Evolutionary conservation across 2,113 vertebrate species (phyloP).

Genomic region (Plecturocebus donacophilus): DNA sequence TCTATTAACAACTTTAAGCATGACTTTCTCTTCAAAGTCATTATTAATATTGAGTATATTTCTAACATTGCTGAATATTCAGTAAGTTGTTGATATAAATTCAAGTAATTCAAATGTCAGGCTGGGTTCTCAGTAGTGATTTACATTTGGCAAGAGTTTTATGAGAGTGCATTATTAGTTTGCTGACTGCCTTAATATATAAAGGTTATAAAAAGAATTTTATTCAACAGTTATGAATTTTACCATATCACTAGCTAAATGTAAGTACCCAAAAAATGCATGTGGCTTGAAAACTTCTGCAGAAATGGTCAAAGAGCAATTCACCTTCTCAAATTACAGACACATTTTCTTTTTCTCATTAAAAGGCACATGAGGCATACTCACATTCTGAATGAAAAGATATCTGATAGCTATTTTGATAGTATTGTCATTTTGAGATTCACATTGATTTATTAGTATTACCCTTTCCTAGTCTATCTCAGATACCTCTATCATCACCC

Average conservation of each 20-base stretch:
- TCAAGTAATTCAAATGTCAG: constrained; percentile 68
- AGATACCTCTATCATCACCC: not conserved
- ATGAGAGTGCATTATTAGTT: constrained; percentile 60
- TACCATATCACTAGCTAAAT: constrained; percentile 48
- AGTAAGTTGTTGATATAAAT: constrained; percentile 74
- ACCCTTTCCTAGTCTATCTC: not conserved
- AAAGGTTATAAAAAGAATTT: constrained; percentile 75
- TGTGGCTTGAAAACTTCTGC: constrained; percentile 17
- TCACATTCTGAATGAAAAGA: constrained; percentile 35
- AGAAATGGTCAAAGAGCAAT: constrained; percentile 46
- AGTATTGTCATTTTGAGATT: not conserved
- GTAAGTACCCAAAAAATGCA: constrained; percentile 51
- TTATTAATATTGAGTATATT: constrained; percentile 68
- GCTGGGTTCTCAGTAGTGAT: constrained; percentile 65
- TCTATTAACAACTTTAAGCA: constrained; percentile 47
- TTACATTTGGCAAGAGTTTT: constrained; percentile 66
- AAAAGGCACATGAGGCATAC: not conserved
- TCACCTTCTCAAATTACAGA: constrained; percentile 35
- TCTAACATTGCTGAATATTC: constrained; percentile 69
- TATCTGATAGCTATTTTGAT: not conserved
- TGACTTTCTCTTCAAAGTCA: constrained; percentile 52
- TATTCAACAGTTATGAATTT: constrained; percentile 61
- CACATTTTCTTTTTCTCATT: constrained; percentile 21
- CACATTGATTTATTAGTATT: not conserved
- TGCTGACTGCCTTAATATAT: constrained; percentile 73